Conservation (phyloP, 1,140 invertebrate species). For the Andricus grossulariae region DNA sequence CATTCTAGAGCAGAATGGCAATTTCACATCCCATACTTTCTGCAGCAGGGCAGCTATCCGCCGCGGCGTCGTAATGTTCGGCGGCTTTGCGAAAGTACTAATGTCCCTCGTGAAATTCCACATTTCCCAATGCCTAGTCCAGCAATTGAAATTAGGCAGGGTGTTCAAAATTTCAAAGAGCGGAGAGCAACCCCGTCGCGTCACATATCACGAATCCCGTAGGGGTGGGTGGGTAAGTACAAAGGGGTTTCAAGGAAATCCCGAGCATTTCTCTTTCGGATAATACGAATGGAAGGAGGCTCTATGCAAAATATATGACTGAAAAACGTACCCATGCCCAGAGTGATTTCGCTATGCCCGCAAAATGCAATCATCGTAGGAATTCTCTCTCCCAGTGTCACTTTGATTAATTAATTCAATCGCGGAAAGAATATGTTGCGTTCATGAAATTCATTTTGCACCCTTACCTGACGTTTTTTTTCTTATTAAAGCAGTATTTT, state of each 20-base stretch:
- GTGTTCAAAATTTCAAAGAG: conserved; percentile 24
- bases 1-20: background rate
- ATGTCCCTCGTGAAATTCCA: conserved; percentile 28
- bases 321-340: no score
- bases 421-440: no score
- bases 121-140: conserved; percentile 1
- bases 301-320: background rate
- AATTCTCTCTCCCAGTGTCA: no score
- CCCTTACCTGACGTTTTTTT: no score
- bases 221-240: background rate
- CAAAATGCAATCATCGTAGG: no score
- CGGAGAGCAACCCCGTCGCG: background rate
- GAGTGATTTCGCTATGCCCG: no score
- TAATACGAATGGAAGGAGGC: background rate
- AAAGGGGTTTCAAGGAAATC: conserved; percentile 3
- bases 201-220: conserved; percentile 8
- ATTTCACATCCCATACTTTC: conserved; percentile 21
- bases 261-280: background rate
- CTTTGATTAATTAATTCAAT: no score
- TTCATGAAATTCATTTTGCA: no score
- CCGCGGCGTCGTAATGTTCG: background rate
- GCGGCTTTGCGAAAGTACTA: conserved; percentile 20
- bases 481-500: no score
- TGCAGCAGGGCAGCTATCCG: background rate
- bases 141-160: conserved; percentile 28